phyloP scores from a whole-genome alignment of 1,140 invertebrate genomes.

The Heliconius hewitsoni region DNA sequence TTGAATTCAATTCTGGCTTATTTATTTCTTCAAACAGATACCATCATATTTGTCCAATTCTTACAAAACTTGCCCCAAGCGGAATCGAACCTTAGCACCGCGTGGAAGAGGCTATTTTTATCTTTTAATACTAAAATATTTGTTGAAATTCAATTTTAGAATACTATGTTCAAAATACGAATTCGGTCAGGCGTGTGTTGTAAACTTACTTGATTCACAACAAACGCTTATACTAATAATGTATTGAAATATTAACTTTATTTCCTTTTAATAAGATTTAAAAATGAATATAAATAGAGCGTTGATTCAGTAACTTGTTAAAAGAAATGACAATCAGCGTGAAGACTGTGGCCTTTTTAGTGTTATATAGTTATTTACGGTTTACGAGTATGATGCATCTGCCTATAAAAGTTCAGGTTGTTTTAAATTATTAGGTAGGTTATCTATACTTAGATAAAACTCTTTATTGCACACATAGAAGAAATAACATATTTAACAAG shows the following conservation, averaged over 20 bases:
- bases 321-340: constrained; percentile 21
- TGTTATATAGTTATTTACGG: background rate
- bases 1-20: constrained; percentile 39
- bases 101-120: constrained; percentile 10
- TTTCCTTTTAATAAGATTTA: background rate
- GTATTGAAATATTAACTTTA: background rate
- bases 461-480: too few relatives aligned
- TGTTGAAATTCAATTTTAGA: constrained; percentile 34
- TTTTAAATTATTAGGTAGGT: background rate
- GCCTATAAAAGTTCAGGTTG: background rate
- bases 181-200: constrained; percentile 25
- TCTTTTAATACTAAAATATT: background rate
- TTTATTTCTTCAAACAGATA: constrained; percentile 36
- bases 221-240: background rate
- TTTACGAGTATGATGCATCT: background rate
- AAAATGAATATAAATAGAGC: background rate
- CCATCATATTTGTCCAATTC: constrained; percentile 37
- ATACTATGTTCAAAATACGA: constrained; percentile 32
- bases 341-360: constrained; percentile 12
- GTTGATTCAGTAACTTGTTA: constrained; percentile 5
- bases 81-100: constrained; percentile 15
- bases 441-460: too few relatives aligned
- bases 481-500: too few relatives aligned
- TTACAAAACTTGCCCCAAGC: background rate
- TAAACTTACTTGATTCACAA: constrained; percentile 23